Evolutionary conservation across 2,888 invertebrate species (phyloP).

Genomic region (Caenorhabditis virilis): DNA sequence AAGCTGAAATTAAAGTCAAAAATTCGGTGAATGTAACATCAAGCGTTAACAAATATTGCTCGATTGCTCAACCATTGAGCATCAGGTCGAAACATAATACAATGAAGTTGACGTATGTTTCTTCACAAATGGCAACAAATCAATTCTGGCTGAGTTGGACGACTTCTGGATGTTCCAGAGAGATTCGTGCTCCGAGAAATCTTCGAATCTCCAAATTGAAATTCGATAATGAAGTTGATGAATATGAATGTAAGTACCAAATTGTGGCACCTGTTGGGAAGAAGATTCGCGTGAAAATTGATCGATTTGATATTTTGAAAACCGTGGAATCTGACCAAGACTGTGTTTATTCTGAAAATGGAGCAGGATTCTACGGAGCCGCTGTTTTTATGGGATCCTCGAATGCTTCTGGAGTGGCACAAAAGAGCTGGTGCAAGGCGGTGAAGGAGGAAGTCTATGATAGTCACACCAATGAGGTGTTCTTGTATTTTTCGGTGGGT

Average conservation of each 20-base stretch:
- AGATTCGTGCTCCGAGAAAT: conserved; percentile 33
- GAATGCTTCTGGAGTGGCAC: conserved; percentile 46
- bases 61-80: conserved; percentile 7
- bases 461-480: conserved; percentile 55
- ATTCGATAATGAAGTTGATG: conserved; percentile 35
- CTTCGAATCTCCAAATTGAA: conserved; percentile 38
- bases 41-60: conserved; percentile 32
- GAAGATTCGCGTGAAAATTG: conserved; percentile 35
- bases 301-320: conserved; percentile 26
- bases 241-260: conserved; percentile 56
- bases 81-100: conserved; percentile 43
- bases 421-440: conserved; percentile 35
- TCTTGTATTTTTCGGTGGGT: conserved; percentile 40
- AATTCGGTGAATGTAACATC: conserved; percentile 24
- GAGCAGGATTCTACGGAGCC: conserved; percentile 32
- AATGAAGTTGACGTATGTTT: conserved; percentile 45
- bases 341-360: conserved; percentile 23
- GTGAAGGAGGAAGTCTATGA: conserved; percentile 7
- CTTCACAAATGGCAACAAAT: conserved; percentile 44
- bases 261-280: conserved; percentile 46
- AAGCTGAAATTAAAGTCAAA: conserved; percentile 20
- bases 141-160: conserved; percentile 65
- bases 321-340: conserved; percentile 2
- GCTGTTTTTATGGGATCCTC: conserved; percentile 47
- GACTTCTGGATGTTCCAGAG: conserved; percentile 61